A percentile compares a stretch with the other conserved stretches of the same genome.
These are phyloP conservation scores for Octodonta nipae DNA, from an alignment of 2,888 invertebrate genomes.

Conservation along the genomic window DNA sequence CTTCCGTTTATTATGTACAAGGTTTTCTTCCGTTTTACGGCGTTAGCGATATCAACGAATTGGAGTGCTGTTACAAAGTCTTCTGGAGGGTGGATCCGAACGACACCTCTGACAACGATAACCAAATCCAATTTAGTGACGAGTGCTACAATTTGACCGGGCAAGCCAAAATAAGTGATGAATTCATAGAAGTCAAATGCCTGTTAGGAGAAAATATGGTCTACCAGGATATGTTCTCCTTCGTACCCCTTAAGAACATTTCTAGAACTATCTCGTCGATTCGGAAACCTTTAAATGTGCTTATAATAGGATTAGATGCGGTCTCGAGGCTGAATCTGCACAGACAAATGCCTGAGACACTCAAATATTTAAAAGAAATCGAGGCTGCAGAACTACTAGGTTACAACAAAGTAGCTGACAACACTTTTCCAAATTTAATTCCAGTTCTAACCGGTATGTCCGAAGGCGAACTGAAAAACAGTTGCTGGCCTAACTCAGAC, in stretches of 20 bases:
- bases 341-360: conserved; percentile 66
- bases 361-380: conserved; percentile 43
- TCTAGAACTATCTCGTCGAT: not conserved
- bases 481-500: conserved; percentile 42
- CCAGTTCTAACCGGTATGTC: conserved; percentile 64
- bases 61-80: conserved; percentile 48
- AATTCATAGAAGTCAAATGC: conserved; percentile 59
- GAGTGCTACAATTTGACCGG: conserved; percentile 40
- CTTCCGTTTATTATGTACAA: conserved; percentile 43
- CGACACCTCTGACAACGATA: conserved; percentile 38
- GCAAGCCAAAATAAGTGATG: conserved; percentile 40
- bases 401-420: conserved; percentile 87
- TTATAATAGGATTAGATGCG: conserved; percentile 73
- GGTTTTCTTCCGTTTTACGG: conserved; percentile 40
- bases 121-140: conserved; percentile 37
- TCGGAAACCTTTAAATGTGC: conserved; percentile 39
- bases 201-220: conserved; percentile 36
- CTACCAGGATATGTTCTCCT: conserved; percentile 56
- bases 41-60: conserved; percentile 32
- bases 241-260: conserved; percentile 39
- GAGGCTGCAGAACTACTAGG: conserved; percentile 67
- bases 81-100: conserved; percentile 44
- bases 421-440: conserved; percentile 80
- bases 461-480: conserved; percentile 47
- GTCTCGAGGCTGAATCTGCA: conserved; percentile 74